Evolutionary conservation across 1,140 invertebrate species (phyloP).

Genomic region (Apis laboriosa): DNA sequence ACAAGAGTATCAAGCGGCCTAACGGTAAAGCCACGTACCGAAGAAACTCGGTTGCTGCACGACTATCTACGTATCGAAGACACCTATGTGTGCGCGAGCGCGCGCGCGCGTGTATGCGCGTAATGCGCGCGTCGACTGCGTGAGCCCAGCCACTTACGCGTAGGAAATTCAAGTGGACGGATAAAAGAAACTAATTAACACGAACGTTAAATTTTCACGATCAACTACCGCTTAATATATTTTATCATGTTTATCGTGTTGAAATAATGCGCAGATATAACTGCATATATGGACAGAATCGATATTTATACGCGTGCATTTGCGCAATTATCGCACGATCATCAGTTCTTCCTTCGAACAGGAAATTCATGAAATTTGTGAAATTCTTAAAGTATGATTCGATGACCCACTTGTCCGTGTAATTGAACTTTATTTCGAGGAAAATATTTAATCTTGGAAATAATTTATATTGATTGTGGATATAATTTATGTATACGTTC

Average conservation of each 20-base stretch:
- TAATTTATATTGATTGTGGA: too few species aligned
- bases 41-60: slow-evolving; percentile 74
- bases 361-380: neutral
- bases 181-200: slow-evolving; percentile 31
- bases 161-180: slow-evolving; percentile 22
- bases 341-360: neutral
- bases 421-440: neutral
- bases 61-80: slow-evolving; percentile 52
- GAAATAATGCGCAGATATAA: slow-evolving; percentile 1
- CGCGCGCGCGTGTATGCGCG: neutral
- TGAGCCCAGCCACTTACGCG: slow-evolving; percentile 15
- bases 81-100: slow-evolving; percentile 34
- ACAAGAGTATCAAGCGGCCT: slow-evolving; percentile 69
- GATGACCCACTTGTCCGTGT: neutral
- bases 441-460: neutral
- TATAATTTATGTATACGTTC: too few species aligned
- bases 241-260: neutral
- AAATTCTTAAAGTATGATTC: neutral
- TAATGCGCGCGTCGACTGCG: slow-evolving; percentile 29
- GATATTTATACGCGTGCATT: neutral
- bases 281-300: neutral
- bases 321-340: too few species aligned
- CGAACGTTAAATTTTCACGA: slow-evolving; percentile 8
- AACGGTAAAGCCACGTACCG: slow-evolving; percentile 76
- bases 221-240: neutral